Conservation (phyloP, 2,888 invertebrate species). For the Bugula neritina region DNA sequence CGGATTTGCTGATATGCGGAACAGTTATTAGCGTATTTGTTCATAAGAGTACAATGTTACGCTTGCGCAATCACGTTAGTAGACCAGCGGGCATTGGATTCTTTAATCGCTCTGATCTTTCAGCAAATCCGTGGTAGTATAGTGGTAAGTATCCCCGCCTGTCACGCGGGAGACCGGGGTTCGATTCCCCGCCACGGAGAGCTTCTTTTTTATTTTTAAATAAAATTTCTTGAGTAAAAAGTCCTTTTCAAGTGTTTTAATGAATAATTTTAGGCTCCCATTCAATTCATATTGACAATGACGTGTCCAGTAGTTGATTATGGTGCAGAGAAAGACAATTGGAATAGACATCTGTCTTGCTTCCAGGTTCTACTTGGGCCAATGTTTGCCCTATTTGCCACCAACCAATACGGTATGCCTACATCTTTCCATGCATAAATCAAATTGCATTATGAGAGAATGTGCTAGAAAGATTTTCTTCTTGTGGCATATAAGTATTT, state of each 20-base stretch:
- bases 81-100: too few relatives aligned
- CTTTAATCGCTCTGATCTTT: too few relatives aligned
- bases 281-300: conserved; percentile 57
- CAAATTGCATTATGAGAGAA: too few relatives aligned
- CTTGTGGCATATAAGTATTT: too few relatives aligned
- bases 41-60: too few relatives aligned
- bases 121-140: conserved; percentile 26
- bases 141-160: conserved; percentile 27
- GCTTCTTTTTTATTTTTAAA: conserved; percentile 13
- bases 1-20: too few relatives aligned
- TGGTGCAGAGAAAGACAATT: conserved; percentile 55
- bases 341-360: conserved; percentile 60
- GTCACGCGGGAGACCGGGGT: conserved; percentile 26
- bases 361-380: conserved; percentile 58
- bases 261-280: conserved; percentile 56
- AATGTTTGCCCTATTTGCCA: conserved; percentile 51
- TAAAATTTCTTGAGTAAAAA: background rate
- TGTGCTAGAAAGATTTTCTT: too few relatives aligned
- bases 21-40: too few relatives aligned
- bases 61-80: too few relatives aligned
- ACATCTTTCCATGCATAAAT: background rate
- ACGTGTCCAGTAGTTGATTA: conserved; percentile 60
- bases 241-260: too few relatives aligned
- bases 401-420: conserved; percentile 33
- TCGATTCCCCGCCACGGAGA: conserved; percentile 27